phyloP scores from a whole-genome alignment of 2,113 vertebrate genomes.

The Heterotis niloticus region DNA sequence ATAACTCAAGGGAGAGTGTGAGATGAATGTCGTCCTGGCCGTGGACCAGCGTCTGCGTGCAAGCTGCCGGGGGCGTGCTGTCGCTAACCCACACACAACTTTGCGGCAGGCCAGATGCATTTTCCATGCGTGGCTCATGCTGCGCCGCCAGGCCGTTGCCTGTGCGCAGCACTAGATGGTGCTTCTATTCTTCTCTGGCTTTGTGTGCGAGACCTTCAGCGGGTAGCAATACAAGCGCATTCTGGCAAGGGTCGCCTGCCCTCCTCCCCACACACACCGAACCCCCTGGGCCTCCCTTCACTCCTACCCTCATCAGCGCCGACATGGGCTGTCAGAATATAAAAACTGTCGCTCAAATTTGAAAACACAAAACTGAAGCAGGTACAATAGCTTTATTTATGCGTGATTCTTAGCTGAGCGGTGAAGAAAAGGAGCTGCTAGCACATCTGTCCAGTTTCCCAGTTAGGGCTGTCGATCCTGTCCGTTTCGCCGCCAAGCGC shows the following conservation, averaged over 20 bases:
- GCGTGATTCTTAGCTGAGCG: neutral
- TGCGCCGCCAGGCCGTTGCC: slow-evolving; percentile 66
- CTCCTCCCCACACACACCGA: slow-evolving; percentile 4
- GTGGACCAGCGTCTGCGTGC: neutral
- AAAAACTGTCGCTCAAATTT: neutral
- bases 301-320: slow-evolving; percentile 13
- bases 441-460: neutral
- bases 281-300: neutral
- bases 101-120: neutral
- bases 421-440: neutral
- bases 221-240: slow-evolving; percentile 38
- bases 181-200: slow-evolving; percentile 77
- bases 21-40: too few species aligned
- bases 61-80: neutral
- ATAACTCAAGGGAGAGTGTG: too few species aligned
- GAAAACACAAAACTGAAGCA: slow-evolving; percentile 3
- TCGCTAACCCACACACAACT: neutral
- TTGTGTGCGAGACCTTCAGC: slow-evolving; percentile 49
- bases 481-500: neutral
- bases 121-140: slow-evolving; percentile 23
- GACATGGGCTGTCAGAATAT: neutral
- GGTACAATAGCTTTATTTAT: neutral
- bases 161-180: slow-evolving; percentile 88
- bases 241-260: slow-evolving; percentile 29
- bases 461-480: neutral